Conservation (phyloP, 2,888 invertebrate genomes). For the Pammene fasciana region DNA sequence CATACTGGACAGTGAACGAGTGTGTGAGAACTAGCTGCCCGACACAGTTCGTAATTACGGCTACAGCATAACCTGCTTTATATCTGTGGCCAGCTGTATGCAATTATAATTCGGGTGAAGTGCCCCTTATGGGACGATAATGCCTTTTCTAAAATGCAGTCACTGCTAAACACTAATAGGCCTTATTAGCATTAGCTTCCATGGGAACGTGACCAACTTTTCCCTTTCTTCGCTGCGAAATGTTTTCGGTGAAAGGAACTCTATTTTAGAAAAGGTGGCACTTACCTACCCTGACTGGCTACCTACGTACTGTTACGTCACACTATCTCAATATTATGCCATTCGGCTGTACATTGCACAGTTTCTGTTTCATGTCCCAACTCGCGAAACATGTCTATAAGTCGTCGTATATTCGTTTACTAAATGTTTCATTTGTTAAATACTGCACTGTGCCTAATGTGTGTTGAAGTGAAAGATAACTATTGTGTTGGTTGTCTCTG, state of each 20-base stretch:
- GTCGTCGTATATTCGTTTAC: not conserved
- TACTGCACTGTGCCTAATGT: conserved; percentile 4
- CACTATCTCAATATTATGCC: not conserved
- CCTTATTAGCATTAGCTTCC: too few relatives aligned
- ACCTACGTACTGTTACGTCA: not conserved
- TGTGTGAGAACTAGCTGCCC: conserved; percentile 5
- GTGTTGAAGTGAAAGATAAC: not conserved
- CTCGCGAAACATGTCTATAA: not conserved
- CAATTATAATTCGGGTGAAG: too few relatives aligned
- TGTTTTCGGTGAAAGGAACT: too few relatives aligned
- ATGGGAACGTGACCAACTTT: too few relatives aligned
- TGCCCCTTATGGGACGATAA: too few relatives aligned
- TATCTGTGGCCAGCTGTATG: not conserved
- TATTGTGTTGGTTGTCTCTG: too few relatives aligned
- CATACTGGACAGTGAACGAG: conserved; percentile 27
- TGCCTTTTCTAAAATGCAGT: too few relatives aligned
- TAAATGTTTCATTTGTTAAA: not conserved
- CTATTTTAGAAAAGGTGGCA: too few relatives aligned
- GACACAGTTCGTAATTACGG: conserved; percentile 1
- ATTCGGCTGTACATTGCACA: conserved; percentile 5
- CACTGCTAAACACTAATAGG: too few relatives aligned
- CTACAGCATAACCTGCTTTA: not conserved
- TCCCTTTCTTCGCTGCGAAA: too few relatives aligned
- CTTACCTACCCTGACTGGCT: too few relatives aligned
- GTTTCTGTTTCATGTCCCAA: not conserved